phyloP scores from a whole-genome alignment of 2,888 invertebrate genomes.

The Corythucha ciliata region DNA sequence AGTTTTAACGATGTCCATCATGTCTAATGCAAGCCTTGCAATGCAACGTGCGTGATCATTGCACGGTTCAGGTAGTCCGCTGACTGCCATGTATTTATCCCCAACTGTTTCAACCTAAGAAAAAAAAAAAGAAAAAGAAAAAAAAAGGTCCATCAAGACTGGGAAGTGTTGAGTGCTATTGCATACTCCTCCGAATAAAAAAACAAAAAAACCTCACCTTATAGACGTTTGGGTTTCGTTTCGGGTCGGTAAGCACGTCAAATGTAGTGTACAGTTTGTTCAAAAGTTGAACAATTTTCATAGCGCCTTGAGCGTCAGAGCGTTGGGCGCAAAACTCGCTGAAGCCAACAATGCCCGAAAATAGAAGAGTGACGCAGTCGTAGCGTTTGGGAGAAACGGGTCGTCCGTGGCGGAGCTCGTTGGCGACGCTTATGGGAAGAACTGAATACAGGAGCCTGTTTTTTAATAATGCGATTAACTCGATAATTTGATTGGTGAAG shows the following conservation, averaged over 20 bases:
- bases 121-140: not conserved
- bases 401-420: conserved; percentile 80
- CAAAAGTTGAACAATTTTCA: conserved; percentile 90
- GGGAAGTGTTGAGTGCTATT: too few species aligned
- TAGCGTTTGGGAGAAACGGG: conserved; percentile 83
- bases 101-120: conserved; percentile 90
- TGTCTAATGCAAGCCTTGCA: conserved; percentile 78
- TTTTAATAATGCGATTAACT: too few species aligned
- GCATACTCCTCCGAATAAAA: too few species aligned
- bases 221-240: conserved; percentile 85
- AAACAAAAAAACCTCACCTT: conserved; percentile 53
- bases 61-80: conserved; percentile 86
- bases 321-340: conserved; percentile 81
- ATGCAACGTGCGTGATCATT: conserved; percentile 85
- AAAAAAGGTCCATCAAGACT: not conserved
- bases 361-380: conserved; percentile 83
- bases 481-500: too few species aligned
- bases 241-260: conserved; percentile 85
- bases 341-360: conserved; percentile 90
- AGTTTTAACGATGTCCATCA: conserved; percentile 87
- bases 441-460: conserved; percentile 90
- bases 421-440: conserved; percentile 88
- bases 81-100: conserved; percentile 97
- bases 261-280: conserved; percentile 90
- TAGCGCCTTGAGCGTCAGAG: conserved; percentile 84